Conservation (phyloP, 2,797 vertebrate genomes). For the Scolopax rusticola region DNA sequence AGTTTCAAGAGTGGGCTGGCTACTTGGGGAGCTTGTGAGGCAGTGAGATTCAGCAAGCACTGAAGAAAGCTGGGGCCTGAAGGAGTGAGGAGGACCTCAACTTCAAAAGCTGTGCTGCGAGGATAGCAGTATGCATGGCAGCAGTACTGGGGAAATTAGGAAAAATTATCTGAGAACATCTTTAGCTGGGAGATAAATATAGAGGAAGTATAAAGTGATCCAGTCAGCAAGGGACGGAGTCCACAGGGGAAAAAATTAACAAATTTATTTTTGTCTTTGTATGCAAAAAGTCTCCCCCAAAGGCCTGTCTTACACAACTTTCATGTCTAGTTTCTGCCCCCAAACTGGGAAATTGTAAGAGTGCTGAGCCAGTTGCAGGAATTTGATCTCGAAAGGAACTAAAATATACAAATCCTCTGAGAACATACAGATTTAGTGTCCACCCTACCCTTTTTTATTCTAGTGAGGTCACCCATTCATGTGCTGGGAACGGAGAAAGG, state of each 20-base stretch:
- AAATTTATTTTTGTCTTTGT: constrained; percentile 15
- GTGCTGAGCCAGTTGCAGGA: constrained; percentile 17
- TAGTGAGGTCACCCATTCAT: background rate
- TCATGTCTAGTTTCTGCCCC: background rate
- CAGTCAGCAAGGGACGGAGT: background rate
- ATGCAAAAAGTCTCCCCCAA: background rate
- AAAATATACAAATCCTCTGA: constrained; percentile 12
- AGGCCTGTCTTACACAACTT: background rate
- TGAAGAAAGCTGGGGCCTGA: background rate
- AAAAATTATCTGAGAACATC: constrained; percentile 18
- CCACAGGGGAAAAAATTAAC: constrained; percentile 27
- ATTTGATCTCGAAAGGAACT: background rate
- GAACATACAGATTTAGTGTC: background rate
- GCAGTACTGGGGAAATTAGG: background rate
- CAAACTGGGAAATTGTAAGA: background rate
- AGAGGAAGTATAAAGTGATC: constrained; percentile 43
- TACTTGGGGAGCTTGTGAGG: background rate
- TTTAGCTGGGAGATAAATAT: constrained; percentile 30
- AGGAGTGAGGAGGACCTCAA: background rate
- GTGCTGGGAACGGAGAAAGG: background rate
- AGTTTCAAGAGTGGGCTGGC: background rate
- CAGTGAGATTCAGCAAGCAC: background rate
- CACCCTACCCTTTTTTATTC: background rate
- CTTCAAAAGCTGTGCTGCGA: background rate
- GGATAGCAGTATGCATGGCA: background rate